phyloP scores from a whole-genome alignment of 2,888 invertebrate species.

The Sinelater perroti region DNA sequence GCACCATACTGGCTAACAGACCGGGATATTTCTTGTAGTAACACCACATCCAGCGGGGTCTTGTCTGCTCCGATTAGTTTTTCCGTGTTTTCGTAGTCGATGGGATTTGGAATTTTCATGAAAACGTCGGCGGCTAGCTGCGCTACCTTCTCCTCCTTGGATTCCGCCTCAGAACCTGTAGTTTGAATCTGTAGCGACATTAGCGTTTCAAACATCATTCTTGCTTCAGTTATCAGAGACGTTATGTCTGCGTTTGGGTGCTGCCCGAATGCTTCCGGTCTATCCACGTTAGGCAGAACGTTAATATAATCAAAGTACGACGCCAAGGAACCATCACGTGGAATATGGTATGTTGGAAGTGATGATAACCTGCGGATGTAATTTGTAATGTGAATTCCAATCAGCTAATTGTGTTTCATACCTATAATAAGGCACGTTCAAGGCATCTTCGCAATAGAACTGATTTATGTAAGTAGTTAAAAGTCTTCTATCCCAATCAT shows the following conservation, averaged over 20 bases:
- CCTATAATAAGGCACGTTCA: conserved; percentile 73
- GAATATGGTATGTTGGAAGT: conserved; percentile 81
- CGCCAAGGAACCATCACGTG: conserved; percentile 81
- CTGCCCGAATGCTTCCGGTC: conserved; percentile 89
- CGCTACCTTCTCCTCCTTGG: conserved; percentile 76
- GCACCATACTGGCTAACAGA: conserved; percentile 25
- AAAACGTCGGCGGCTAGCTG: conserved; percentile 76
- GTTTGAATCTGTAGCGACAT: conserved; percentile 79
- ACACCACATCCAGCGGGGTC: conserved; percentile 82
- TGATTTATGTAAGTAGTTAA: conserved; percentile 85
- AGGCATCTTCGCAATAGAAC: conserved; percentile 78
- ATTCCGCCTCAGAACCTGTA: conserved; percentile 65
- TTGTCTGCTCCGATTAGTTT: conserved; percentile 78
- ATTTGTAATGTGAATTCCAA: no score
- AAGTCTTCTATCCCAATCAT: conserved; percentile 78
- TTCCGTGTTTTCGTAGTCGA: conserved; percentile 80
- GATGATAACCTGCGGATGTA: conserved; percentile 70
- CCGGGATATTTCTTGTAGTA: conserved; percentile 78
- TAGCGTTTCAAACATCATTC: conserved; percentile 78
- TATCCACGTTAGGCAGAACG: conserved; percentile 79
- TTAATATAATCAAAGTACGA: conserved; percentile 84
- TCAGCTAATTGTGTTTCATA: no score
- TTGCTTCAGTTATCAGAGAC: conserved; percentile 82
- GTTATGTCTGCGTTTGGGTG: conserved; percentile 91
- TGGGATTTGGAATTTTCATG: conserved; percentile 73